Evolutionary conservation across 2,797 vertebrate species (phyloP).

Genomic region (Scleropages formosus): DNA sequence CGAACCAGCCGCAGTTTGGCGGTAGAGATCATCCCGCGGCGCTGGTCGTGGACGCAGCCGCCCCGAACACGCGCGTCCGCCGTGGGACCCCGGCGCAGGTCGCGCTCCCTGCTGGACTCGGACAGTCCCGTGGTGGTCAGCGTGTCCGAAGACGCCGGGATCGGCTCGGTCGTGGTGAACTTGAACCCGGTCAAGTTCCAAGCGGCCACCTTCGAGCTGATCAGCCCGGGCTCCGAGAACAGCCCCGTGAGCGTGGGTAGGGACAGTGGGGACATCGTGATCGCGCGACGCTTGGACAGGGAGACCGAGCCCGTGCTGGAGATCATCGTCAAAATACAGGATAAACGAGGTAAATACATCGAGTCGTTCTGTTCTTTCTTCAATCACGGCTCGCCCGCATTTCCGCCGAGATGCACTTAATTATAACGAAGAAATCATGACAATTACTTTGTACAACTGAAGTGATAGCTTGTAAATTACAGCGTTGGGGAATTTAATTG

Average conservation of each 20-base stretch:
- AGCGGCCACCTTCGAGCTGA: slow-evolving; percentile 69
- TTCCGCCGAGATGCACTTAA: too few relatives aligned
- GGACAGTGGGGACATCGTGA: slow-evolving; percentile 74
- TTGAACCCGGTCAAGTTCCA: slow-evolving; percentile 70
- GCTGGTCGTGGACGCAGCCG: slow-evolving; percentile 43
- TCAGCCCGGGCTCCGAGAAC: slow-evolving; percentile 66
- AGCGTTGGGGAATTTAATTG: too few relatives aligned
- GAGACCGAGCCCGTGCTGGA: slow-evolving; percentile 73
- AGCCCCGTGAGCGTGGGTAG: slow-evolving; percentile 72
- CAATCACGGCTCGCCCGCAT: background rate
- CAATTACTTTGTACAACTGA: background rate
- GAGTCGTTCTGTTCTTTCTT: background rate
- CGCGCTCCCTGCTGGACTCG: slow-evolving; percentile 60
- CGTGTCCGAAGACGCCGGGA: slow-evolving; percentile 74
- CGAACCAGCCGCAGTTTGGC: slow-evolving; percentile 70
- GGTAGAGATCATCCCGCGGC: slow-evolving; percentile 72
- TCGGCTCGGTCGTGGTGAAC: slow-evolving; percentile 73
- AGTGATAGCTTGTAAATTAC: too few relatives aligned
- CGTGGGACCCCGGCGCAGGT: slow-evolving; percentile 49
- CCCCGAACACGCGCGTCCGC: slow-evolving; percentile 22
- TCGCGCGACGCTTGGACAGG: slow-evolving; percentile 72
- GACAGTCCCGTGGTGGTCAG: slow-evolving; percentile 64
- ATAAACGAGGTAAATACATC: slow-evolving; percentile 68
- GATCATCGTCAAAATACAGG: slow-evolving; percentile 71
- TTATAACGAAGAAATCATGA: background rate